phyloP scores from a whole-genome alignment of 2,888 invertebrate species.

The Drosophila helvetica region DNA sequence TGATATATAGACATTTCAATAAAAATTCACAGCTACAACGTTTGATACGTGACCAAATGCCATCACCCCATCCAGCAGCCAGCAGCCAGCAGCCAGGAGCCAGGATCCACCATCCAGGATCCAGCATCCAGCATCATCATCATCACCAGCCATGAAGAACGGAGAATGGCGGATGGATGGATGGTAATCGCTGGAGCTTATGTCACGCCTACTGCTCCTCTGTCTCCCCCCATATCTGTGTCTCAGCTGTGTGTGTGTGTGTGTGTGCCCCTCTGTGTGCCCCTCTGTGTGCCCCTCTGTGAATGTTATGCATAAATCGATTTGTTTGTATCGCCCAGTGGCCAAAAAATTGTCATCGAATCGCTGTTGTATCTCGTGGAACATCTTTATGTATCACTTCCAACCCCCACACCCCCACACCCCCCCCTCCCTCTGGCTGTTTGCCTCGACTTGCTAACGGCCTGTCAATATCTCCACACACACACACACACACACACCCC shows the following conservation, averaged over 20 bases:
- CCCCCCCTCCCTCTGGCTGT: background rate
- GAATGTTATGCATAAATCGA: slow-evolving; percentile 61
- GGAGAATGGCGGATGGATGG: background rate
- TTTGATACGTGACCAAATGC: slow-evolving; percentile 66
- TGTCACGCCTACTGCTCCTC: slow-evolving; percentile 14
- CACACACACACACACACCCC: slow-evolving; percentile 27
- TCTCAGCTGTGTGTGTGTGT: slow-evolving; percentile 11
- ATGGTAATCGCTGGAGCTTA: slow-evolving; percentile 6
- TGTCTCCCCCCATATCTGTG: background rate
- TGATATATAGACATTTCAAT: slow-evolving; percentile 51
- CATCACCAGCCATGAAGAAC: background rate
- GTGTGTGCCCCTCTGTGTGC: too few relatives aligned
- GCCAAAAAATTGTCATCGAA: slow-evolving; percentile 34
- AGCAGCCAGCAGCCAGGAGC: background rate
- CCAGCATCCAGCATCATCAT: background rate
- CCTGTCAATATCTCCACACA: slow-evolving; percentile 43
- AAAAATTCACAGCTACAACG: slow-evolving; percentile 46
- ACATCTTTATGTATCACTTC: slow-evolving; percentile 49
- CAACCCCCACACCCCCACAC: background rate
- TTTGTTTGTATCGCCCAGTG: slow-evolving; percentile 43
- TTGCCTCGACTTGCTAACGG: slow-evolving; percentile 37
- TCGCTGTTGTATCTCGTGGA: slow-evolving; percentile 41
- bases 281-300: too few relatives aligned
- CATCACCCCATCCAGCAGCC: background rate
- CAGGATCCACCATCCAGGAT: background rate